A percentile compares a stretch with the other conserved stretches of the same genome.
Evolutionary conservation across 2,113 vertebrate genomes (phyloP).

Genomic region (Numida meleagris): DNA sequence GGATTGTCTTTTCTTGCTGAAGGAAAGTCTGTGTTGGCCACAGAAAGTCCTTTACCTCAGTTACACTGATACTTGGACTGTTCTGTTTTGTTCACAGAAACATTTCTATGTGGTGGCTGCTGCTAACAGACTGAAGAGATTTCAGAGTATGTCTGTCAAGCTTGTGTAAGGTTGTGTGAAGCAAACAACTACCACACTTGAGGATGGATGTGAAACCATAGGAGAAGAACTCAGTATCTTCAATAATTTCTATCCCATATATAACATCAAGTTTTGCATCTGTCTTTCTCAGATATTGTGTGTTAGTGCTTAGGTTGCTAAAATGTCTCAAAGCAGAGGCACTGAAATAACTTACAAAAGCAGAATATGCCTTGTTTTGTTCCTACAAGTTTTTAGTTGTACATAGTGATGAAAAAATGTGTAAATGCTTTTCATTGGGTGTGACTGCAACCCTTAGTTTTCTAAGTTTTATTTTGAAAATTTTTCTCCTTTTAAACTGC

Average conservation of each 20-base stretch:
- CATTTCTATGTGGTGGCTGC: constrained; percentile 88
- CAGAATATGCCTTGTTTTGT: neutral
- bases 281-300: neutral
- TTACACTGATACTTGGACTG: neutral
- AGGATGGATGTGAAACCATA: neutral
- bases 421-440: neutral
- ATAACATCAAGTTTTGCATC: neutral
- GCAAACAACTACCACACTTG: neutral
- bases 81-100: constrained; percentile 79
- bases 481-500: neutral
- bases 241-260: neutral
- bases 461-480: neutral
- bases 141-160: constrained; percentile 73
- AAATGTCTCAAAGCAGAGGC: neutral
- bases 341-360: neutral
- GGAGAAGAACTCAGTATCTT: neutral
- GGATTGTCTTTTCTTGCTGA: neutral
- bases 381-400: neutral
- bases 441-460: neutral
- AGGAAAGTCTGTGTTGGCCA: neutral
- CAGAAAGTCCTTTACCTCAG: neutral
- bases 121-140: constrained; percentile 87
- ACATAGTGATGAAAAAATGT: neutral
- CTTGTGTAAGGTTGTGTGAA: constrained; percentile 3
- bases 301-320: neutral